Evolutionary conservation across 2,113 vertebrate species (phyloP).

Genomic region (Dinomys branickii): DNA sequence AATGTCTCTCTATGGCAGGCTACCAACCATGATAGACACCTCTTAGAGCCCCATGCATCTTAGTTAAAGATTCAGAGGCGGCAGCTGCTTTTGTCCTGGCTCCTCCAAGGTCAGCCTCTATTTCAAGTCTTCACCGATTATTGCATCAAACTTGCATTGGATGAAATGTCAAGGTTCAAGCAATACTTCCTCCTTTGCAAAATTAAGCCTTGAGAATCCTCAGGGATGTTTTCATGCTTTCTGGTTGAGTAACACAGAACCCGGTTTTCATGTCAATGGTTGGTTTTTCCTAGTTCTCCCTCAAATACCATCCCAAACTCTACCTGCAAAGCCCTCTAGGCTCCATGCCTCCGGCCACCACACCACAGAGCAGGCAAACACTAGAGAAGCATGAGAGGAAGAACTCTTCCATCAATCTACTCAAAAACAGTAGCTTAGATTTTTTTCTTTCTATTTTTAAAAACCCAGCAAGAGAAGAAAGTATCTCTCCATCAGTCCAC

Average conservation of each 20-base stretch:
- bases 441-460: constrained; percentile 34
- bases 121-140: constrained; percentile 58
- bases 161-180: constrained; percentile 55
- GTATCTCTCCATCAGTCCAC: constrained; percentile 82
- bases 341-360: constrained; percentile 59
- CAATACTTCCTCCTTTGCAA: constrained; percentile 58
- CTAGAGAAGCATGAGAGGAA: constrained; percentile 68
- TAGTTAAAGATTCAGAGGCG: constrained; percentile 68
- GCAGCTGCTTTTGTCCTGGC: neutral
- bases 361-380: constrained; percentile 66
- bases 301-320: neutral
- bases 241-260: constrained; percentile 54
- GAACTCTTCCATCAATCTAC: constrained; percentile 71
- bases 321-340: constrained; percentile 43
- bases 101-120: constrained; percentile 55
- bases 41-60: constrained; percentile 60
- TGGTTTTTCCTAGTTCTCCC: constrained; percentile 49
- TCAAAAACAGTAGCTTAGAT: constrained; percentile 82
- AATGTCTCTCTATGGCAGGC: constrained; percentile 63
- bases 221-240: constrained; percentile 31
- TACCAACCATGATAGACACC: constrained; percentile 59
- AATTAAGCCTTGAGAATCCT: constrained; percentile 60
- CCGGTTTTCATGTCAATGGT: neutral
- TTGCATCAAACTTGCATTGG: constrained; percentile 15
- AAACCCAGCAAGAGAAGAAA: constrained; percentile 84